phyloP scores from a whole-genome alignment of 2,888 invertebrate species.

The Microdon myrmicae region DNA sequence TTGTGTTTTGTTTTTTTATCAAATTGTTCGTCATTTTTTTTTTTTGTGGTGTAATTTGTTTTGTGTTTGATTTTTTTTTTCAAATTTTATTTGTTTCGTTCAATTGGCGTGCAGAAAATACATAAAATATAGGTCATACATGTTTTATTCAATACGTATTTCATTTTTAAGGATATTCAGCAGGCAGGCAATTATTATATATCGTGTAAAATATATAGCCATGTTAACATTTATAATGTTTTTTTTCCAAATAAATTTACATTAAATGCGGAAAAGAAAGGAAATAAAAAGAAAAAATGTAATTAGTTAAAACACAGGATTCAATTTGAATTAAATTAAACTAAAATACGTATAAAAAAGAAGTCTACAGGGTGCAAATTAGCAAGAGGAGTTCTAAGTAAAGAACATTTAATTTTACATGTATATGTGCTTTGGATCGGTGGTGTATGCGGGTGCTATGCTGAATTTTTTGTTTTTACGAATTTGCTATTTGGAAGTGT shows the following conservation, averaged over 20 bases:
- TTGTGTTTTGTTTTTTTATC: slow-evolving; percentile 26
- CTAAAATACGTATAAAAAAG: slow-evolving; percentile 49
- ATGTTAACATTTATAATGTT: slow-evolving; percentile 50
- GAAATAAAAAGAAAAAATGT: slow-evolving; percentile 55
- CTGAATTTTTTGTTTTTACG: too few species aligned
- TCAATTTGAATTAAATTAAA: slow-evolving; percentile 50
- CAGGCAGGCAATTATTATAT: slow-evolving; percentile 53
- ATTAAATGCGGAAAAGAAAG: slow-evolving; percentile 55
- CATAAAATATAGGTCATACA: slow-evolving; percentile 41
- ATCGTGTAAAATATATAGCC: slow-evolving; percentile 41
- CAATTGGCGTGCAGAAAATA: slow-evolving; percentile 51
- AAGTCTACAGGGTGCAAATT: slow-evolving; percentile 40
- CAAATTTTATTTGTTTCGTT: slow-evolving; percentile 23
- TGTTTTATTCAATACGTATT: slow-evolving; percentile 47
- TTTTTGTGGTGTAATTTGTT: slow-evolving; percentile 21
- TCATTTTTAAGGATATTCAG: slow-evolving; percentile 49
- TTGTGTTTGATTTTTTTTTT: slow-evolving; percentile 12
- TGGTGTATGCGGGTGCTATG: too few species aligned
- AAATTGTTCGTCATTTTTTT: slow-evolving; percentile 11
- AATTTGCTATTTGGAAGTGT: too few species aligned
- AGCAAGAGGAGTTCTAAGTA: slow-evolving; percentile 8
- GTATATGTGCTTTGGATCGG: slow-evolving; percentile 24
- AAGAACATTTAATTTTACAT: slow-evolving; percentile 11
- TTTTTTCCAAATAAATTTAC: slow-evolving; percentile 52
- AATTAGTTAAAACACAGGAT: slow-evolving; percentile 56